phyloP scores from a whole-genome alignment of 2,113 vertebrate species.

The Camelus dromedarius region DNA sequence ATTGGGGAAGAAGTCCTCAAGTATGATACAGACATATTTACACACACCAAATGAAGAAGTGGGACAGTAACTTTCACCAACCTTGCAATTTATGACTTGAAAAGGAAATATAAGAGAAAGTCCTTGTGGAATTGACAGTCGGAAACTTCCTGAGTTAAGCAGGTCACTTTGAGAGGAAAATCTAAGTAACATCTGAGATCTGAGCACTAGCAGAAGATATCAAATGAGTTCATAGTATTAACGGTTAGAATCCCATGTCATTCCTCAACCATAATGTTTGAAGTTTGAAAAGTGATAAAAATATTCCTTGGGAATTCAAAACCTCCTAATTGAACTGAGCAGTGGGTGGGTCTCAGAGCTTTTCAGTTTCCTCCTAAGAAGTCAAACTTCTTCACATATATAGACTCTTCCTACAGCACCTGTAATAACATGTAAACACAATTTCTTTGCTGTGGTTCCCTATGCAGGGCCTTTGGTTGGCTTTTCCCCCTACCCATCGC shows the following conservation, averaged over 20 bases:
- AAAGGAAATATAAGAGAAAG: background rate
- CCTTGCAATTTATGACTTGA: background rate
- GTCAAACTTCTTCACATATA: background rate
- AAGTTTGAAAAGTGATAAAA: conserved; percentile 34
- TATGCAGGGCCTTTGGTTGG: rapidly evolving
- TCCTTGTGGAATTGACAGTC: background rate
- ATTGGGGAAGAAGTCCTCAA: background rate
- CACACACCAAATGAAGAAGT: background rate
- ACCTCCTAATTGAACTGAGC: background rate
- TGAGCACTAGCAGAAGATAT: background rate
- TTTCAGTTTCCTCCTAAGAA: background rate
- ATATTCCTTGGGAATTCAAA: background rate
- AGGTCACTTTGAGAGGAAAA: background rate
- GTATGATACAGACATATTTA: background rate
- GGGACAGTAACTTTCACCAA: background rate
- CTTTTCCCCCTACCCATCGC: background rate
- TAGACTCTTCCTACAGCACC: background rate
- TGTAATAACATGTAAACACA: background rate
- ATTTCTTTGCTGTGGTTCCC: background rate
- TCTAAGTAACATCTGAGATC: background rate
- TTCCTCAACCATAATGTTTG: background rate
- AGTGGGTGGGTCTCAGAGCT: background rate
- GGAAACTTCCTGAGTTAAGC: background rate
- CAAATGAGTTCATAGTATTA: background rate
- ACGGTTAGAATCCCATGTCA: background rate